Evolutionary conservation across 2,113 vertebrate species (phyloP).

Genomic region (Amia ocellicauda): DNA sequence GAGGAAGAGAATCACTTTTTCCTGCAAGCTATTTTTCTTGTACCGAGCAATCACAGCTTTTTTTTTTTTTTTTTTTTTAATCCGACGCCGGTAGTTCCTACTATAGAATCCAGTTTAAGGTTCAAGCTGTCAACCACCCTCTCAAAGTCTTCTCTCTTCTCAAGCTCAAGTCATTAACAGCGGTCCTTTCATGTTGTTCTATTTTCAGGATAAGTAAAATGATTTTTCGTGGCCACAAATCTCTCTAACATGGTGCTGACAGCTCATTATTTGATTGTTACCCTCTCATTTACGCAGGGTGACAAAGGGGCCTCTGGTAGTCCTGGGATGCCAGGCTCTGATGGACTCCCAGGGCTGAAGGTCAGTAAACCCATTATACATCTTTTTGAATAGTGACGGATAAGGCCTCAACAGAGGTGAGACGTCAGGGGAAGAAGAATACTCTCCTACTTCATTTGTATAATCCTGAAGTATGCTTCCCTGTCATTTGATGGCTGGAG

Average conservation of each 20-base stretch:
- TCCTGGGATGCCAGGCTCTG: conserved; percentile 60
- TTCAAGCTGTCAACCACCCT: no score
- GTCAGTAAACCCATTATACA: conserved; percentile 42
- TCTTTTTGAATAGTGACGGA: neutral
- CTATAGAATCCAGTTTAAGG: no score
- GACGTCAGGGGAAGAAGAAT: neutral
- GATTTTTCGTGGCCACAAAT: neutral
- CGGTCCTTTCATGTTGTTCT: no score
- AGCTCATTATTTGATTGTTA: conserved; percentile 9
- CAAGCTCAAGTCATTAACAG: no score
- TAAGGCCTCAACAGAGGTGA: neutral
- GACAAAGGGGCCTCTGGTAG: conserved; percentile 65
- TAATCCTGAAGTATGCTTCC: neutral
- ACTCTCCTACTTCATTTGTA: neutral
- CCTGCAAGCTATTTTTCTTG: no score
- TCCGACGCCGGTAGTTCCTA: no score
- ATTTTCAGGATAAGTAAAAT: neutral
- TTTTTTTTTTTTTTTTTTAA: no score
- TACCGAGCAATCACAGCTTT: no score
- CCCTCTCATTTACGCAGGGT: conserved; percentile 59
- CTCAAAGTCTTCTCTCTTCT: no score
- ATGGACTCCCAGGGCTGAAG: conserved; percentile 69
- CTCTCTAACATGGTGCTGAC: conserved; percentile 6
- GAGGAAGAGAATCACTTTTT: no score
- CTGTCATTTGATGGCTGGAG: neutral